Evolutionary conservation across 2,113 vertebrate genomes (phyloP).

Genomic region (Maccullochella peelii): DNA sequence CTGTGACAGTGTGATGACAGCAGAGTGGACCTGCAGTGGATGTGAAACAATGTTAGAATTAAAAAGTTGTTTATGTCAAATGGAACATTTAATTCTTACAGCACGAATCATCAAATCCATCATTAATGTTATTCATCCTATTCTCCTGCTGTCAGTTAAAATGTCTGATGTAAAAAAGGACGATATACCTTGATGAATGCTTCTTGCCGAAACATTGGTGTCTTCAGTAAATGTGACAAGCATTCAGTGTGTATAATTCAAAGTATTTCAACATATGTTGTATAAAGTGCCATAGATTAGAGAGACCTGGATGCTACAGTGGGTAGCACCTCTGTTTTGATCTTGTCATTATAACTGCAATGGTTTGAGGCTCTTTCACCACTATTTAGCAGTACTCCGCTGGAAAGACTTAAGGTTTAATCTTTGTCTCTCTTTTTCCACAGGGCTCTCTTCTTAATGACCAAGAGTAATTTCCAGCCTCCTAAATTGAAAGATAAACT

Average conservation of each 20-base stretch:
- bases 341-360: background rate
- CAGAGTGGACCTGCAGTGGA: background rate
- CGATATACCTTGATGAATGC: background rate
- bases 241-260: background rate
- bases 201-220: background rate
- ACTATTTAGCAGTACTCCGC: background rate
- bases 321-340: background rate
- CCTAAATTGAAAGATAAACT: constrained; percentile 98
- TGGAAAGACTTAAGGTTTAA: background rate
- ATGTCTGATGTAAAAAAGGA: background rate
- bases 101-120: background rate
- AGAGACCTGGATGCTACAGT: background rate
- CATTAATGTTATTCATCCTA: background rate
- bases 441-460: constrained; percentile 99
- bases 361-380: background rate
- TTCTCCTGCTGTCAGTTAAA: background rate
- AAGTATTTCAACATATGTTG: background rate
- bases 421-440: constrained; percentile 34
- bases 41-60: background rate
- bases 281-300: background rate
- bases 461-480: constrained; percentile 98
- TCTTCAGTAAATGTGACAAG: background rate
- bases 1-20: background rate
- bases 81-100: background rate
- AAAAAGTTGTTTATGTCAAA: background rate